Conservation (phyloP, 2,113 vertebrate genomes). For the Callaeas wilsoni region DNA sequence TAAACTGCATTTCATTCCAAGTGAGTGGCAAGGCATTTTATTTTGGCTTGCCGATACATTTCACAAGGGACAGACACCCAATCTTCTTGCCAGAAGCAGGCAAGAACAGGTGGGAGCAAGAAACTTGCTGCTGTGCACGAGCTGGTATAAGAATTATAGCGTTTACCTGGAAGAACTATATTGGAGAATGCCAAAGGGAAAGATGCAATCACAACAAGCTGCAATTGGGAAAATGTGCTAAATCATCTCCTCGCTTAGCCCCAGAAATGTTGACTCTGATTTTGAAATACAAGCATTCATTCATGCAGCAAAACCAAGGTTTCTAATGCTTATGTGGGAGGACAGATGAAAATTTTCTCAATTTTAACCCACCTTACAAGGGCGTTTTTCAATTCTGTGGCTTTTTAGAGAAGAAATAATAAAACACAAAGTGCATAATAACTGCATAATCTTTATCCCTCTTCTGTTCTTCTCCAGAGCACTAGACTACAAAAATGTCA, state of each 20-base stretch:
- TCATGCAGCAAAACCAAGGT: not conserved
- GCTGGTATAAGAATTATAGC: not conserved
- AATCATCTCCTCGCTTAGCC: constrained; percentile 3
- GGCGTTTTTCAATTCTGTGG: not conserved
- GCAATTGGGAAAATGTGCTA: not conserved
- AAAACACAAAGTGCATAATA: not conserved
- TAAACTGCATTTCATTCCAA: not conserved
- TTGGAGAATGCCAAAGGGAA: not conserved
- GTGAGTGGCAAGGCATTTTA: not conserved
- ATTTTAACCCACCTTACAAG: not conserved
- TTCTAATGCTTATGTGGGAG: not conserved
- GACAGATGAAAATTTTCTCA: not conserved
- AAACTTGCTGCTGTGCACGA: not conserved
- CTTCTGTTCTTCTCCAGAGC: not conserved
- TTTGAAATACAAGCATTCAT: not conserved
- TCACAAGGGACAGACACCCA: not conserved
- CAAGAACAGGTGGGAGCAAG: not conserved
- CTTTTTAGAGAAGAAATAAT: not conserved
- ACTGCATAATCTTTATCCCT: not conserved
- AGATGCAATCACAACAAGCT: not conserved
- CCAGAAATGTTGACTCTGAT: not conserved
- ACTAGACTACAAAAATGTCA: not conserved
- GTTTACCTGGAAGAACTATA: not conserved
- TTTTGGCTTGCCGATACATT: not conserved
- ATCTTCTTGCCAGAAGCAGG: not conserved